phyloP scores from a whole-genome alignment of 1,140 invertebrate genomes.

The Melitaea cinxia region DNA sequence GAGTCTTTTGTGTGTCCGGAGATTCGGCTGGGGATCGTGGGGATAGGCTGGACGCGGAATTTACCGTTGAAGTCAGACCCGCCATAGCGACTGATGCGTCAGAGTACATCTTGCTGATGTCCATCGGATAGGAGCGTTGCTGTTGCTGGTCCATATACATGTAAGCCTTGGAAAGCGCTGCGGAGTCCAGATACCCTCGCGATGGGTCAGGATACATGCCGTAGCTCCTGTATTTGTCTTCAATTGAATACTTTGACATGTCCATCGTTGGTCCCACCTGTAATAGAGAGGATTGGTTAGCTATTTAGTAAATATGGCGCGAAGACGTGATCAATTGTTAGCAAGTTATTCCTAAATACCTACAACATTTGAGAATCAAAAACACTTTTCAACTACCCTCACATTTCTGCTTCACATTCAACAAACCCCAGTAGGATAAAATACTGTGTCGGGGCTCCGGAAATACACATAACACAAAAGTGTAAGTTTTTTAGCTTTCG shows the following conservation, averaged over 20 bases:
- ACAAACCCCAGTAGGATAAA: no score
- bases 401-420: no score
- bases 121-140: conserved; percentile 83
- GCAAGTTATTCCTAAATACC: no score
- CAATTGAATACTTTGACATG: conserved; percentile 89
- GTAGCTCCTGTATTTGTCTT: conserved; percentile 89
- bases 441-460: no score
- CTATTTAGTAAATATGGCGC: not conserved
- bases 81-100: conserved; percentile 77
- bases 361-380: no score
- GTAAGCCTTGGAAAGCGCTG: conserved; percentile 90
- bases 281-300: conserved; percentile 33
- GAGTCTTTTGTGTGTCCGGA: conserved; percentile 81
- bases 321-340: no score
- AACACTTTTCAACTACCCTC: no score
- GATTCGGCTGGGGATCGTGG: conserved; percentile 84
- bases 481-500: no score
- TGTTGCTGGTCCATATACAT: conserved; percentile 89
- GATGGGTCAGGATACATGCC: conserved; percentile 87
- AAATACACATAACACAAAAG: no score
- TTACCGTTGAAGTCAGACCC: conserved; percentile 65
- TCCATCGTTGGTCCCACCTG: conserved; percentile 89
- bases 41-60: conserved; percentile 74
- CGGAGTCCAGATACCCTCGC: conserved; percentile 88
- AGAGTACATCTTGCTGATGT: conserved; percentile 87